Evolutionary conservation across 1,140 invertebrate species (phyloP).

Genomic region (Drosophila rhopaloa): DNA sequence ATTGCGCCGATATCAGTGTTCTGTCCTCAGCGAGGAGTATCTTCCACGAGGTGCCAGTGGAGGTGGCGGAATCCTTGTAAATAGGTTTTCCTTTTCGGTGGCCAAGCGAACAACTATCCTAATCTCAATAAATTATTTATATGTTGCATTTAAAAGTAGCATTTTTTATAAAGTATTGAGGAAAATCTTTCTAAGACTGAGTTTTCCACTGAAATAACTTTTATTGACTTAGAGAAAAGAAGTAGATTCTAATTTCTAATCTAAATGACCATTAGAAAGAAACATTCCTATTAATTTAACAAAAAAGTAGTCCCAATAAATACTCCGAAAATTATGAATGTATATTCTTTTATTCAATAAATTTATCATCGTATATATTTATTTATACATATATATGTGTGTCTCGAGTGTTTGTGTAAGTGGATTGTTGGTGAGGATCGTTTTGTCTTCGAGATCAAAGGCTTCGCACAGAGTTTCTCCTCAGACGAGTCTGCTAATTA

Average conservation of each 20-base stretch:
- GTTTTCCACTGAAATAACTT: no score
- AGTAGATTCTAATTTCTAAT: no score
- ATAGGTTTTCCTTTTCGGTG: background rate
- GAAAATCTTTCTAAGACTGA: no score
- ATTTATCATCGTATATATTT: slow-evolving; percentile 58
- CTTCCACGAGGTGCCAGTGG: slow-evolving; percentile 48
- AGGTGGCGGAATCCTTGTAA: slow-evolving; percentile 18
- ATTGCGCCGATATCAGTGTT: slow-evolving; percentile 89
- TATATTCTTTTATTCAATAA: slow-evolving; percentile 68
- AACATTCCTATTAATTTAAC: no score
- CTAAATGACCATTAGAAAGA: no score
- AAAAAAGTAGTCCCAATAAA: background rate
- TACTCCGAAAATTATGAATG: slow-evolving; percentile 45
- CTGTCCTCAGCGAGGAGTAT: slow-evolving; percentile 33
- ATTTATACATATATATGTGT: slow-evolving; percentile 55
- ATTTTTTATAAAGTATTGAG: no score
- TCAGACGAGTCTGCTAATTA: slow-evolving; percentile 11
- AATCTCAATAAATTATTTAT: slow-evolving; percentile 40
- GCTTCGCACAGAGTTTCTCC: slow-evolving; percentile 15
- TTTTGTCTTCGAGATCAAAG: slow-evolving; percentile 22
- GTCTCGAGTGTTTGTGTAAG: slow-evolving; percentile 26
- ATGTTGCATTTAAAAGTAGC: background rate
- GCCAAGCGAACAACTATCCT: slow-evolving; percentile 5
- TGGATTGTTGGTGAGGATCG: slow-evolving; percentile 23
- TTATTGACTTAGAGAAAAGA: no score